A percentile compares a stretch with the other conserved stretches of the same genome.
Evolutionary conservation across 2,113 vertebrate genomes (phyloP).

Genomic region (Ploceus nigricollis): DNA sequence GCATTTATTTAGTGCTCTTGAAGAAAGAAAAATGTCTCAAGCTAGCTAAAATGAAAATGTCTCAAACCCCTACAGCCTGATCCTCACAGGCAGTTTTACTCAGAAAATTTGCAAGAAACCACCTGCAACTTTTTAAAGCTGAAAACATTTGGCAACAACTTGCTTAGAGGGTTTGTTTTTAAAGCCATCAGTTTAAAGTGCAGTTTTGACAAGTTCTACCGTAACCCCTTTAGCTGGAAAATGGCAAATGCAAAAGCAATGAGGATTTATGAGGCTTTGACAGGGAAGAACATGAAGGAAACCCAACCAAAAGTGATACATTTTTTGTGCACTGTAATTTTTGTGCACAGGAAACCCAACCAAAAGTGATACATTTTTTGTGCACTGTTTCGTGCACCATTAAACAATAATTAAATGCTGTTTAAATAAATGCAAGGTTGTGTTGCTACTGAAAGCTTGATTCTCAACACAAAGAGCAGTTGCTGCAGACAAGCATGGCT

Average conservation of each 20-base stretch:
- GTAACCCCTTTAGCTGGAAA: not conserved
- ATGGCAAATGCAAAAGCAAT: not conserved
- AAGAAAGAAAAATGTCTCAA: not conserved
- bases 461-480: not conserved
- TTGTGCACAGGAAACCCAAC: not conserved
- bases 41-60: not conserved
- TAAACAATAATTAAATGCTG: not conserved
- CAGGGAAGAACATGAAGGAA: not conserved
- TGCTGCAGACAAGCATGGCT: not conserved
- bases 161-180: not conserved
- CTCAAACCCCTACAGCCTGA: not conserved
- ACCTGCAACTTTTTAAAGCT: not conserved
- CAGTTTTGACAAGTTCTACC: not conserved
- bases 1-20: not conserved
- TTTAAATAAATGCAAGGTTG: not conserved
- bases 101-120: not conserved
- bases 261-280: conserved; percentile 9
- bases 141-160: not conserved
- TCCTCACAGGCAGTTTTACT: not conserved
- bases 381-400: not conserved
- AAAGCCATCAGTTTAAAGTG: not conserved
- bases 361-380: not conserved
- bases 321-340: not conserved
- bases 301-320: not conserved
- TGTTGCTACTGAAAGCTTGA: not conserved